Evolutionary conservation across 2,888 invertebrate genomes (phyloP).

Genomic region (Harpalus rufipes): DNA sequence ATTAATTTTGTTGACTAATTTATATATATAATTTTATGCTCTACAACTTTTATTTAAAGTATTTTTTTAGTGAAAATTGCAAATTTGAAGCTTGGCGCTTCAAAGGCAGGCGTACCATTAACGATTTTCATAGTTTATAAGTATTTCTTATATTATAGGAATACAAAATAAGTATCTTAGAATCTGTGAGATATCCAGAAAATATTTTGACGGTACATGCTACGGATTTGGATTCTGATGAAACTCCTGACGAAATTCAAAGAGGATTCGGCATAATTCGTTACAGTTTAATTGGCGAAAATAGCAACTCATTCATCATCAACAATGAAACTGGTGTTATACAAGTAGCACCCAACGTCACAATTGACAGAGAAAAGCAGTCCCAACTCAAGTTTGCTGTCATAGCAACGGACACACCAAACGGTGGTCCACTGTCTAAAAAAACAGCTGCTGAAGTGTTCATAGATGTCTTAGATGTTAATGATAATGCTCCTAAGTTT

Average conservation of each 20-base stretch:
- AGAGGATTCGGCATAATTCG: slow-evolving; percentile 85
- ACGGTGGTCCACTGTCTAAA: slow-evolving; percentile 83
- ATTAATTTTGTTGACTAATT: too few species aligned
- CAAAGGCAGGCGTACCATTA: too few species aligned
- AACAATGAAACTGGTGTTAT: slow-evolving; percentile 85
- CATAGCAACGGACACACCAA: slow-evolving; percentile 87
- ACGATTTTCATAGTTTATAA: too few species aligned
- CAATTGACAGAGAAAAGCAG: slow-evolving; percentile 86
- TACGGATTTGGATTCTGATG: slow-evolving; percentile 81
- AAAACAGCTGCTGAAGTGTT: slow-evolving; percentile 83
- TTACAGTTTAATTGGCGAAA: slow-evolving; percentile 87
- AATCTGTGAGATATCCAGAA: slow-evolving; percentile 84
- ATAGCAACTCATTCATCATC: slow-evolving; percentile 86
- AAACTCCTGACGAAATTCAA: slow-evolving; percentile 77
- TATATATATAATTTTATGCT: too few species aligned
- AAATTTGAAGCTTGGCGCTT: background rate
- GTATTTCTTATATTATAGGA: slow-evolving; percentile 75
- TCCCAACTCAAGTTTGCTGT: slow-evolving; percentile 84
- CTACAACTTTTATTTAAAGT: too few species aligned
- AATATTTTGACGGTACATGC: slow-evolving; percentile 85
- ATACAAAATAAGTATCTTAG: slow-evolving; percentile 85
- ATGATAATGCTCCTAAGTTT: slow-evolving; percentile 88
- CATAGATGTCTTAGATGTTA: slow-evolving; percentile 87
- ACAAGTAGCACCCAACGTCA: slow-evolving; percentile 82
- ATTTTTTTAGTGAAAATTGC: background rate